Evolutionary conservation across 2,888 invertebrate species (phyloP).

Genomic region (Lathronympha strigana): DNA sequence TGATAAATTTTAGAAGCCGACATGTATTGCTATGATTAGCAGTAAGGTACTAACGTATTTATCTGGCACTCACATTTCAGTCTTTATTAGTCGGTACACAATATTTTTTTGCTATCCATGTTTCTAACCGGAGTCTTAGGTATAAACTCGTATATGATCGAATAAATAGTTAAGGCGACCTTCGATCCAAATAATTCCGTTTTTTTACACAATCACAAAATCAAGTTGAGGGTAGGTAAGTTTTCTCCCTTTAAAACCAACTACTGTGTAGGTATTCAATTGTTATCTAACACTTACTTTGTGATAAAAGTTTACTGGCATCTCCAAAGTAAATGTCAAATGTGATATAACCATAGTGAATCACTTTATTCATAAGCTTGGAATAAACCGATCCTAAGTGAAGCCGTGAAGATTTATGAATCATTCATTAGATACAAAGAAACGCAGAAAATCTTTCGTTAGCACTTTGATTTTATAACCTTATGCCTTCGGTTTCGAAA

Average conservation of each 20-base stretch:
- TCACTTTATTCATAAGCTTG: slow-evolving; percentile 30
- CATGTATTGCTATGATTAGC: neutral
- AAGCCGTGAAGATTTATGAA: slow-evolving; percentile 22
- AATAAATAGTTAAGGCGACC: too few relatives aligned
- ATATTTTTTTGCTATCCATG: too few relatives aligned
- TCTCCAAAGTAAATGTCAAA: neutral
- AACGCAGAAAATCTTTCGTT: slow-evolving; percentile 23
- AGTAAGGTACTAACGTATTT: too few relatives aligned
- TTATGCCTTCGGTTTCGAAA: neutral
- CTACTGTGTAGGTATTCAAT: too few relatives aligned
- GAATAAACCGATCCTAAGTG: slow-evolving; percentile 17
- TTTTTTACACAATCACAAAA: too few relatives aligned
- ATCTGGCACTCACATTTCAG: neutral
- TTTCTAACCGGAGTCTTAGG: too few relatives aligned
- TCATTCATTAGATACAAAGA: slow-evolving; percentile 27
- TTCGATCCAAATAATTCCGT: too few relatives aligned
- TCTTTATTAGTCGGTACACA: too few relatives aligned
- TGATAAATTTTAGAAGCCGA: neutral
- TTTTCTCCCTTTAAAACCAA: too few relatives aligned
- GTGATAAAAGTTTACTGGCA: neutral
- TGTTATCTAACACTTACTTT: neutral
- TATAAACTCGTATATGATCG: too few relatives aligned
- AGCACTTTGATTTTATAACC: neutral
- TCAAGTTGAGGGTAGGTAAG: too few relatives aligned
- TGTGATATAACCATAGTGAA: slow-evolving; percentile 8